Percentiles rank a stretch among this genome's conserved stretches.
Evolutionary conservation across 2,888 invertebrate species (phyloP).

Genomic region (Mythimna loreyi): DNA sequence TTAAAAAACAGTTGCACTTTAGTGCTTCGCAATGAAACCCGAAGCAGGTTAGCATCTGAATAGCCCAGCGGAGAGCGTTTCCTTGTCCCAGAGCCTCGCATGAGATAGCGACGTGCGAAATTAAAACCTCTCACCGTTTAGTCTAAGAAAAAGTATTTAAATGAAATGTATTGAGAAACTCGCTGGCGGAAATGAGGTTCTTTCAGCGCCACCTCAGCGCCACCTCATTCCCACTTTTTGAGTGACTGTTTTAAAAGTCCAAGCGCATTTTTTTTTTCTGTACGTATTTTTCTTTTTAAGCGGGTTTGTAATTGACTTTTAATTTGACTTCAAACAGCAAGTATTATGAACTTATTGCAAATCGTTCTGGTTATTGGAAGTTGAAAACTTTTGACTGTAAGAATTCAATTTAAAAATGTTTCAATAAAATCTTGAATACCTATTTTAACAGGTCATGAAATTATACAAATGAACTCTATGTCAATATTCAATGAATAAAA

Average conservation of each 20-base stretch:
- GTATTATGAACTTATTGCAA: conserved; percentile 30
- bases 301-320: conserved; percentile 42
- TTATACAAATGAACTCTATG: background rate
- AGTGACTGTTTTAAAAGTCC: conserved; percentile 83
- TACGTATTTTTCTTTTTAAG: conserved; percentile 55
- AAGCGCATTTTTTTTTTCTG: conserved; percentile 75
- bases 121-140: conserved; percentile 84
- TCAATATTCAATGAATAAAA: background rate
- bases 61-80: conserved; percentile 74
- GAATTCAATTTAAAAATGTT: background rate
- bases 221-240: conserved; percentile 81
- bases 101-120: conserved; percentile 83
- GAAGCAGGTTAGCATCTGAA: conserved; percentile 60
- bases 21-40: conserved; percentile 55
- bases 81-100: conserved; percentile 78
- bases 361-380: conserved; percentile 22
- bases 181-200: conserved; percentile 88
- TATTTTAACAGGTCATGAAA: background rate
- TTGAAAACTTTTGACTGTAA: background rate
- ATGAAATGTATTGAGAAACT: conserved; percentile 90
- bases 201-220: conserved; percentile 83
- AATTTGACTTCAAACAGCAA: conserved; percentile 45
- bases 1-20: conserved; percentile 42
- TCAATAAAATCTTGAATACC: background rate
- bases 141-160: conserved; percentile 85